phyloP scores from a whole-genome alignment of 2,113 vertebrate genomes.

The Columba livia region DNA sequence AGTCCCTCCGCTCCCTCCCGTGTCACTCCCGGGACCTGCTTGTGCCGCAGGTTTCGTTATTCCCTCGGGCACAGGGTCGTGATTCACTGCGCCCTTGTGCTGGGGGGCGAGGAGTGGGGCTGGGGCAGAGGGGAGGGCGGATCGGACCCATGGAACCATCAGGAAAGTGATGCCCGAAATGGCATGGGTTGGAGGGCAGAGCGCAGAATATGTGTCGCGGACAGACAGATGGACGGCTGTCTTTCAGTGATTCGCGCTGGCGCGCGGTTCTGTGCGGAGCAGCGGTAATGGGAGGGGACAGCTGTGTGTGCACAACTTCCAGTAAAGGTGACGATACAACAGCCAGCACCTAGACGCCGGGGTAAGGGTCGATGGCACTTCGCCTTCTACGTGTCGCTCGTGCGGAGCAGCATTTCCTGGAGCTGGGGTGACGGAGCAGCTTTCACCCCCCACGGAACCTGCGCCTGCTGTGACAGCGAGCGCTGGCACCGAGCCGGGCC shows the following conservation, averaged over 20 bases:
- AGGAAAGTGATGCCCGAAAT: background rate
- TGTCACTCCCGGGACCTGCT: background rate
- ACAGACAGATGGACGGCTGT: background rate
- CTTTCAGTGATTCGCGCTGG: background rate
- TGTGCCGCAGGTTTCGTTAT: fast-evolving
- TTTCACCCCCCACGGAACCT: fast-evolving
- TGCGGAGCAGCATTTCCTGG: background rate
- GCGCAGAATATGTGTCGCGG: fast-evolving
- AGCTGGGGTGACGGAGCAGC: background rate
- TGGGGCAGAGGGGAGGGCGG: background rate
- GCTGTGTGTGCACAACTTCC: background rate
- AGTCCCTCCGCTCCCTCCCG: background rate
- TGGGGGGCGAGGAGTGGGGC: background rate
- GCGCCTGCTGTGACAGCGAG: background rate
- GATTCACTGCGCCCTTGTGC: background rate
- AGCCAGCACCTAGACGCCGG: background rate
- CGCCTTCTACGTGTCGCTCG: fast-evolving
- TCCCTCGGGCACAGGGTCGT: background rate
- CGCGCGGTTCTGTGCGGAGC: background rate
- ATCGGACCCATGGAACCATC: fast-evolving
- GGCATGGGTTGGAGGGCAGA: background rate
- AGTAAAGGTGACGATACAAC: background rate
- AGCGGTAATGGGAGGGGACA: background rate
- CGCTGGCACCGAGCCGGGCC: background rate
- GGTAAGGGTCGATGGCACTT: background rate